Evolutionary conservation across 2,888 invertebrate genomes (phyloP).

Genomic region (Volucella bombylans): DNA sequence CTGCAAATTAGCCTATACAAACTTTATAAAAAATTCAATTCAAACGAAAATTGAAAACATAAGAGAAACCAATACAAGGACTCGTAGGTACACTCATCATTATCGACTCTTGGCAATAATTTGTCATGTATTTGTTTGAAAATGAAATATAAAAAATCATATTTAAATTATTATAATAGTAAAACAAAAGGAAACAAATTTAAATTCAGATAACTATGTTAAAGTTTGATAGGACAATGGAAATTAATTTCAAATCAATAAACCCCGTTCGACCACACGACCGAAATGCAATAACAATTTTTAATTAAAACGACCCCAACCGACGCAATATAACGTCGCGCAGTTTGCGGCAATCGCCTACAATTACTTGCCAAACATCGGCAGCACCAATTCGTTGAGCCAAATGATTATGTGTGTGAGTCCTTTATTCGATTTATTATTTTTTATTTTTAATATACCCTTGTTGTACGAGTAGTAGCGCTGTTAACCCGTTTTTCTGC

Average conservation of each 20-base stretch:
- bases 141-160: background rate
- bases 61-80: background rate
- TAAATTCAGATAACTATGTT: background rate
- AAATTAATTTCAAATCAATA: conserved; percentile 67
- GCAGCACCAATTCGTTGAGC: conserved; percentile 33
- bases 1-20: conserved; percentile 18
- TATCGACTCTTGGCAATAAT: conserved; percentile 26
- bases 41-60: conserved; percentile 4
- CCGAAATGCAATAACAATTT: conserved; percentile 35
- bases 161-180: background rate
- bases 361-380: conserved; percentile 32
- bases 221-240: conserved; percentile 17
- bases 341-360: conserved; percentile 19
- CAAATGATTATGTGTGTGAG: conserved; percentile 27
- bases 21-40: background rate
- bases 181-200: background rate
- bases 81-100: conserved; percentile 23
- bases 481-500: background rate
- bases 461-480: conserved; percentile 7
- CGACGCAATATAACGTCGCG: background rate
- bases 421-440: conserved; percentile 11
- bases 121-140: conserved; percentile 1
- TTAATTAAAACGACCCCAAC: conserved; percentile 38
- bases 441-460: background rate
- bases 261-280: conserved; percentile 24